Conservation (phyloP, 2,797 vertebrate genomes). For the Spheniscus humboldti region DNA sequence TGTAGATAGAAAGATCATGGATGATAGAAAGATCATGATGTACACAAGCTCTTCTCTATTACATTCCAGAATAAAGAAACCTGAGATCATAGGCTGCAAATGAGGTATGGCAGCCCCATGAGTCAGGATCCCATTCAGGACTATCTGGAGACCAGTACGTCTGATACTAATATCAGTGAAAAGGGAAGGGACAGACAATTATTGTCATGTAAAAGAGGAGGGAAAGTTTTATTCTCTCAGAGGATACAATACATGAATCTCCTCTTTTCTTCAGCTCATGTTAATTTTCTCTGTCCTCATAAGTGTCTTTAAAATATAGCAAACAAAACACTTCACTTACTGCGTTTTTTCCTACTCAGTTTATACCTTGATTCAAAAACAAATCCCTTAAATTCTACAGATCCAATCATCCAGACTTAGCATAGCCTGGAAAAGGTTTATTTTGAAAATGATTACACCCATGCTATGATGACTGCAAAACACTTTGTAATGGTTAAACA, state of each 20-base stretch:
- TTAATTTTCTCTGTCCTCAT: background rate
- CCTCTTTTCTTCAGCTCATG: background rate
- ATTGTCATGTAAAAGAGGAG: background rate
- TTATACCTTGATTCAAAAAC: background rate
- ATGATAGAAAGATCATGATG: too few relatives aligned
- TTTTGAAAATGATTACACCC: background rate
- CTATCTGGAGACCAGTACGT: background rate
- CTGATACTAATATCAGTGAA: background rate
- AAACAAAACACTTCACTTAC: background rate
- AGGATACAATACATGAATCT: background rate
- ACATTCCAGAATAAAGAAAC: too few relatives aligned
- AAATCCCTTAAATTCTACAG: background rate
- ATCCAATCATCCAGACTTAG: background rate
- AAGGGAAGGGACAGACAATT: background rate
- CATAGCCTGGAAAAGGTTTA: background rate
- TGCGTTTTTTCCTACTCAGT: background rate
- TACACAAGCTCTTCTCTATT: too few relatives aligned
- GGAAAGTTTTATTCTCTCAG: background rate
- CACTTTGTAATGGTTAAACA: background rate
- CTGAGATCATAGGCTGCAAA: too few relatives aligned
- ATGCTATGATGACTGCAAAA: background rate
- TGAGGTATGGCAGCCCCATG: too few relatives aligned
- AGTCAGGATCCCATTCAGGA: too few relatives aligned
- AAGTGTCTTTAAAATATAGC: background rate
- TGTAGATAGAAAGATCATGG: too few relatives aligned